Conservation (phyloP, 2,113 vertebrate species). For the Vulpes vulpes region DNA sequence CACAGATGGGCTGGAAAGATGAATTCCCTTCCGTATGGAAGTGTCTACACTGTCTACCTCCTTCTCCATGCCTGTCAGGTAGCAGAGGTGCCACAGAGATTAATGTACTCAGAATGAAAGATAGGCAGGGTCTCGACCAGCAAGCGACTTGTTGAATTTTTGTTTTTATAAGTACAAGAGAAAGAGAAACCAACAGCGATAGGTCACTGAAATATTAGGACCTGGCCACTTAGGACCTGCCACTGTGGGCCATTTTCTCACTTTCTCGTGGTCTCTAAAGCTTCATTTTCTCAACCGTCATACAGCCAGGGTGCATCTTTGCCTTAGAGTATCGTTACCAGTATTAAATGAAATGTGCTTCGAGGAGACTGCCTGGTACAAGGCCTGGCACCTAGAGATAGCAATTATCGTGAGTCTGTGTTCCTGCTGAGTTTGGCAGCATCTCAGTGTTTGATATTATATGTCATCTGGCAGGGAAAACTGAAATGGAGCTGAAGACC, state of each 20-base stretch:
- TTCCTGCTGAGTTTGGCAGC: slow-evolving; percentile 60
- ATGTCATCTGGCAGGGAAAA: slow-evolving; percentile 67
- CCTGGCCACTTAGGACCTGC: background rate
- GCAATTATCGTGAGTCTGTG: background rate
- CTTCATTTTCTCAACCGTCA: background rate
- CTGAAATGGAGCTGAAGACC: slow-evolving; percentile 50
- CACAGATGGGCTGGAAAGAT: background rate
- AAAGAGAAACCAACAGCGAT: background rate
- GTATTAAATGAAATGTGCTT: background rate
- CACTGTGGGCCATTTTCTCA: background rate
- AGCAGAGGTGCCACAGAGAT: background rate
- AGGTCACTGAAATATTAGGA: background rate
- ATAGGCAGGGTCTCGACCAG: background rate
- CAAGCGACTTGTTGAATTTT: background rate
- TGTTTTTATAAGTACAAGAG: background rate
- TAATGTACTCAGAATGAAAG: background rate
- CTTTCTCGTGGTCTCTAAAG: background rate
- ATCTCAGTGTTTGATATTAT: slow-evolving; percentile 52
- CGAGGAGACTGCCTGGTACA: background rate
- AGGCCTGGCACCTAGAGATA: slow-evolving; percentile 55
- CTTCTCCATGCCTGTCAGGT: background rate
- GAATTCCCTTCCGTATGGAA: background rate
- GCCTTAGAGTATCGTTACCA: background rate
- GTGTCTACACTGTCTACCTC: background rate
- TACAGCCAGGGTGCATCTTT: background rate